phyloP scores from a whole-genome alignment of 2,113 vertebrate species.

The Arvicanthis niloticus region DNA sequence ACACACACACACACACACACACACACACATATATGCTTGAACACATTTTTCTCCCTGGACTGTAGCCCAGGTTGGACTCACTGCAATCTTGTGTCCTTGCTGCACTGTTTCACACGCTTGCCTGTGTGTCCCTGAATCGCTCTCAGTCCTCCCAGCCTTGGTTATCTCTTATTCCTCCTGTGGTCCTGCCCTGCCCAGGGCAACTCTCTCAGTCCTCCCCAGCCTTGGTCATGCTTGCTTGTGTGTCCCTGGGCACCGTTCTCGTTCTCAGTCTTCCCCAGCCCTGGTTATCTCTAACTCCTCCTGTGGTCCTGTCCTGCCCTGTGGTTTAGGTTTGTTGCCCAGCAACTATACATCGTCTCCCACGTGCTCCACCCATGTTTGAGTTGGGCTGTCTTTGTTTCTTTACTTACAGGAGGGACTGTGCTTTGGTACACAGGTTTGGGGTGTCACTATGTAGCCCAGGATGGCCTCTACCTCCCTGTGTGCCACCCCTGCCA shows the following conservation, averaged over 20 bases:
- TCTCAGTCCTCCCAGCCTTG: neutral
- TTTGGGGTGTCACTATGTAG: neutral
- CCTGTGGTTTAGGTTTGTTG: neutral
- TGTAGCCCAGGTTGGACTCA: neutral
- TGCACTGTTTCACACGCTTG: neutral
- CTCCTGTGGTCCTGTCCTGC: neutral
- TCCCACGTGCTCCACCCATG: neutral
- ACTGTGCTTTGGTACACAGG: neutral
- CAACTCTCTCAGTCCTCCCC: too few species aligned
- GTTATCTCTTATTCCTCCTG: neutral
- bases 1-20: too few species aligned
- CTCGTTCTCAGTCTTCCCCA: neutral
- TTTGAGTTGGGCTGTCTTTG: neutral
- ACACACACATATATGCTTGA: too few species aligned
- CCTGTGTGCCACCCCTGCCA: neutral
- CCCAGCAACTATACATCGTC: neutral
- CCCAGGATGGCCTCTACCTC: neutral
- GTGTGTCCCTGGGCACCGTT: neutral
- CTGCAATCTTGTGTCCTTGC: neutral
- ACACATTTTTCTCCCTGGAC: rapidly evolving
- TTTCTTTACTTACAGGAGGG: neutral
- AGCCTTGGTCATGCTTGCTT: neutral
- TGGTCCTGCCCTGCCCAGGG: neutral
- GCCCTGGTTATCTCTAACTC: neutral
- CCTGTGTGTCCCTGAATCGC: neutral